Evolutionary conservation across 92 coral and sea anemone genomes (phyloP), one percentile per base, ranked within the genome.

Genomic region (Palythoa grandiflora): DNA sequence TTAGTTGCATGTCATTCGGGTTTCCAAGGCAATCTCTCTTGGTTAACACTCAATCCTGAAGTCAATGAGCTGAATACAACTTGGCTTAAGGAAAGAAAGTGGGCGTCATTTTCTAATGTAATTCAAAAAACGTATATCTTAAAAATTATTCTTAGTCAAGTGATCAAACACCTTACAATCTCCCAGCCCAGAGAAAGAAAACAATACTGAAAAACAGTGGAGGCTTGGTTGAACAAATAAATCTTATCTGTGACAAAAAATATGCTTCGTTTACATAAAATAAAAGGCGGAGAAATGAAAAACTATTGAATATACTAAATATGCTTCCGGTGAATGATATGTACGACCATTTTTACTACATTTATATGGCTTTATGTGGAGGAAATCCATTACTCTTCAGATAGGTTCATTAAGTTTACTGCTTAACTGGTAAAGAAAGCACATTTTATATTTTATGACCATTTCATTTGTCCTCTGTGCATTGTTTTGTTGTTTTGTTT

Each of bases 221-320:
- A 9, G 55, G 44, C 75, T 47, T 81, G 57, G 66, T 19, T 40
- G 10, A 28, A 65, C 75, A 66, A 66, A 66, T 15, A 16, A 1
- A 1, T 20, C 44, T 81, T 20, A 1, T 48, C 28, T 37, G 13
- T 50, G 71, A 15, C 5, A 44, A 61, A 81, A 20, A 63, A 28
- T 36, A 79, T 44, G 84, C 54, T 38, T 79, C 73, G 73, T 40
- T 79, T 60, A 17, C 72, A 61, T 17, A 79, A 79, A 79, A 79
- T 73, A 79, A 79, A 79, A 59, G 55, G 59, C 38, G 73, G 57
- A 61, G 40, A 39, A 79, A 38, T 39, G 52, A 79, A 48, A 37
- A 52, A 11, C 1, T 16, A 12, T 20, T 51, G 84, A 79, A 79
- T 59, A 79, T 60, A 61, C 60, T 61, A 79, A 79, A 39, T 1